Base-by-base conservation (phyloP, 2,113 vertebrate species). In the Platysternon megacephalum region DNA sequence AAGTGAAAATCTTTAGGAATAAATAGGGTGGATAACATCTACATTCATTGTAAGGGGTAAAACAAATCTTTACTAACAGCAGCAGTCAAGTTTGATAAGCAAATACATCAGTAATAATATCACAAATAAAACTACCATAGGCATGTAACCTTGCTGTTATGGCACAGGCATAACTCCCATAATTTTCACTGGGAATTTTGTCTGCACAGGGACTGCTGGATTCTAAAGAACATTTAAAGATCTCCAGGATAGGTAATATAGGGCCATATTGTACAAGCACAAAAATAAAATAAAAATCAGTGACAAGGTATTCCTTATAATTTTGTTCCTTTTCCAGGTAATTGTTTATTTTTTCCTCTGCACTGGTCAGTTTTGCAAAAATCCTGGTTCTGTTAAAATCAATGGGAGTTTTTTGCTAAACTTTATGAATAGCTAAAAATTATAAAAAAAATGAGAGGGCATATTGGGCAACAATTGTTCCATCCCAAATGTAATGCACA, bases 1-100 rank as follows among this genome's bases (percentile, higher is more conserved):
- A 97, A 90, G 87, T 83, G 87, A 87, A 97, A 97, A 89, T 97
- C 95, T 97, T 95, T 96, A 95, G 81, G 90, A 95, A 90, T 95
- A 91, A 95, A 82, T 94, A 97, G 84, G 78, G 5, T 91, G 95
- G 51, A 88, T 84, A 93, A 97, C 96, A 82, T 92, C 51, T 85
- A 89, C 58, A 94, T 95, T 86, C 80, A 52, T 76, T 94, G 26
- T 91, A 90, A 95, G 86, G 87, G 51, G 10, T 53, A 90, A 95
- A 96, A 84, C 56, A 97, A 93, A 95, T 89, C 55, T 44, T 87
- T 96, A 94, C 95, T 96, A 89, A 85, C 83, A 85, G 46, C 4
- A 92, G 61, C 32, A 93, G 65, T 94, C 65, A 83, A 85, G n/a
- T 51, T 80, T 93, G 83, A 14, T 95, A 80, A 95, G 79, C 65